A percentile compares a stretch with the other conserved stretches of the same genome.
Evolutionary conservation across 30 jellyfish, hydroid and myxozoan genomes (phyloP).

Genomic region (Aurelia aurita): DNA sequence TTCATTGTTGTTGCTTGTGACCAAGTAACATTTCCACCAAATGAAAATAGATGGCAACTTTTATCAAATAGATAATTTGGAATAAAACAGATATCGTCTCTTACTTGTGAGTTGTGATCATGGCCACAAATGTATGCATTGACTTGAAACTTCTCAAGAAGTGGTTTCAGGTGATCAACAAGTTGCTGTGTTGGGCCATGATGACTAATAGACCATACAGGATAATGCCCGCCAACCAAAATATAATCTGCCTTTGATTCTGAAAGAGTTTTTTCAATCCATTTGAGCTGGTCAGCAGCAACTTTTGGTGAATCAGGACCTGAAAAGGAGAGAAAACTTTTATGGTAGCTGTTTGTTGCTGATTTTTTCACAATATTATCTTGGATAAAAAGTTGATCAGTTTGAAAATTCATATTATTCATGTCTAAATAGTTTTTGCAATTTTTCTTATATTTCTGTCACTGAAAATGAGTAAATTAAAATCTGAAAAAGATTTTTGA

Average conservation of each 20-base stretch:
- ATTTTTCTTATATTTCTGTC: no score
- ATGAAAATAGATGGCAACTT: no score
- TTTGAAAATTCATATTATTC: no score
- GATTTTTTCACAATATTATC: no score
- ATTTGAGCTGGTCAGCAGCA: slow-evolving; percentile 73
- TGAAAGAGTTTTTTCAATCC: slow-evolving; percentile 81
- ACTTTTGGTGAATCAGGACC: slow-evolving; percentile 70
- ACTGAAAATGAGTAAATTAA: no score
- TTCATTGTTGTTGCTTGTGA: no score
- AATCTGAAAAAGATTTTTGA: no score
- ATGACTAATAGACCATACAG: slow-evolving; percentile 90
- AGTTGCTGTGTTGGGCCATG: slow-evolving; percentile 94
- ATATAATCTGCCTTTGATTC: slow-evolving; percentile 82
- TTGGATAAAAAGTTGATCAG: no score
- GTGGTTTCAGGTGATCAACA: slow-evolving; percentile 83
- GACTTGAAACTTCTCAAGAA: slow-evolving; percentile 82
- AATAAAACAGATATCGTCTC: background rate
- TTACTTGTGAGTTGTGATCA: slow-evolving; percentile 94
- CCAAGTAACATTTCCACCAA: no score
- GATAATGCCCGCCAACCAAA: slow-evolving; percentile 96
- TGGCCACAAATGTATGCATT: slow-evolving; percentile 94
- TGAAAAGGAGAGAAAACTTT: background rate
- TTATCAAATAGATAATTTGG: no score
- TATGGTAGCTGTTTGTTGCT: no score
- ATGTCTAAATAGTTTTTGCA: no score